Evolutionary conservation across 2,797 vertebrate species (phyloP), one percentile per base, ranked within the genome.

Genomic region (Aythya fuligula): DNA sequence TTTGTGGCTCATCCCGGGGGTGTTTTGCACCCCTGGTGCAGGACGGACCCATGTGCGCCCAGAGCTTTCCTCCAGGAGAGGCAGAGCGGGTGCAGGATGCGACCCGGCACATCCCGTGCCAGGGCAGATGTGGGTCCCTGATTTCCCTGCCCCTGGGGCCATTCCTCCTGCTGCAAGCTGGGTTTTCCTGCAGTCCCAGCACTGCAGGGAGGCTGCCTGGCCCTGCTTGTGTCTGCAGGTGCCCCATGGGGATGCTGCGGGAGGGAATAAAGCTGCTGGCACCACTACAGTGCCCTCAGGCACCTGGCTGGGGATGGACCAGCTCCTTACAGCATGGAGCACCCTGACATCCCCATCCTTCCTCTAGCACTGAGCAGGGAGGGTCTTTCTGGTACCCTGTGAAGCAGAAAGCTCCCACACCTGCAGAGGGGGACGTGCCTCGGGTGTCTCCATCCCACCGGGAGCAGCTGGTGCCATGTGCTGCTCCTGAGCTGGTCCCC

Each of bases 11-110:
- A n/a, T 22, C 39, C 28, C 0, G 1, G 10, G 27, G 38, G 66
- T 0, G 3, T 66, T 85, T 56, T 1, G 1, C 1, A 1, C n/a
- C 30, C 47, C 39, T 30, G 24, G 24, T 49, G 70, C 45, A 7
- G 36, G 71, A n/a, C 65, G 74, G 43, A 80, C 13, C 1, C 41
- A 2, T 11, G 34, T 36, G 15, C 14, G 6, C 28, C 28, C 62
- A 32, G 39, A 65, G 62, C 39, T 32, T 43, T 32, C 28, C 39
- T 30, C 28, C 39, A 43, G 39, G 39, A 22, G 62, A 43, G 28
- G 62, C 32, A 41, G 39, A 65, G 62, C 21, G 28, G 39, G 32
- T 43, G 20, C 62, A 41, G 62, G 20, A 14, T 65, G 39, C 5
- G 9, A 22, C 28, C 13, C 7, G 4, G 28, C 21, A 41, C 28